phyloP scores from a whole-genome alignment of 2,888 invertebrate genomes.

The Sphaerophoria rueppellii region DNA sequence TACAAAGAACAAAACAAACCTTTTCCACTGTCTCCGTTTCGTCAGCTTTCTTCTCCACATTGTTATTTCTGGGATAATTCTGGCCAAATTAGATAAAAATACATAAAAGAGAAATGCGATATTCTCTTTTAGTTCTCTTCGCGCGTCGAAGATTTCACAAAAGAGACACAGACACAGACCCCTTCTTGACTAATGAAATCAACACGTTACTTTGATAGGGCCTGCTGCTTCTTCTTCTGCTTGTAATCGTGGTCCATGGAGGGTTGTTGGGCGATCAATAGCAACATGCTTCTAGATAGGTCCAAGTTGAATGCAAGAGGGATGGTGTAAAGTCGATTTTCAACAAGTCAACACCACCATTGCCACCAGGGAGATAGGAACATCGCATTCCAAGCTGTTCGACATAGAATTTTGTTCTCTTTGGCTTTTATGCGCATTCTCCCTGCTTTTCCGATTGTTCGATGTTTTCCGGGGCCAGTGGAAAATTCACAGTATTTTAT shows the following conservation, averaged over 20 bases:
- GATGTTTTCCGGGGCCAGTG: conserved; percentile 46
- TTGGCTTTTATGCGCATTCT: conserved; percentile 36
- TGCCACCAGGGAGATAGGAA: conserved; percentile 13
- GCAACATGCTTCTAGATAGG: not conserved
- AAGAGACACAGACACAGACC: not conserved
- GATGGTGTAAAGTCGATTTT: conserved; percentile 60
- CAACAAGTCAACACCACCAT: conserved; percentile 61
- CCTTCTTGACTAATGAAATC: conserved; percentile 36
- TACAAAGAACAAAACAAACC: not conserved
- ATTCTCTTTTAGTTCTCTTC: not conserved
- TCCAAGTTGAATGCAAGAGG: not conserved
- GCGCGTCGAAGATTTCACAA: not conserved
- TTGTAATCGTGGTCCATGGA: conserved; percentile 18
- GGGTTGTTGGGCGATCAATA: not conserved
- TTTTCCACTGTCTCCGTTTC: not conserved
- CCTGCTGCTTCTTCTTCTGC: not conserved
- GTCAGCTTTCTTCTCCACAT: conserved; percentile 20
- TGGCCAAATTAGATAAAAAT: conserved; percentile 33
- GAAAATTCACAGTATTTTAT: conserved; percentile 75
- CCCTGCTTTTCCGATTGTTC: not conserved
- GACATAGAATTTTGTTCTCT: conserved; percentile 63
- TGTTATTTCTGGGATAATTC: conserved; percentile 34
- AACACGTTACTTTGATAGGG: conserved; percentile 62
- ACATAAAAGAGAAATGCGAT: conserved; percentile 26
- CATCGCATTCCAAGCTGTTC: conserved; percentile 42